These are phyloP conservation scores for Poeciliopsis prolifica DNA, from an alignment of 2,113 vertebrate genomes.

Conservation along the genomic window DNA sequence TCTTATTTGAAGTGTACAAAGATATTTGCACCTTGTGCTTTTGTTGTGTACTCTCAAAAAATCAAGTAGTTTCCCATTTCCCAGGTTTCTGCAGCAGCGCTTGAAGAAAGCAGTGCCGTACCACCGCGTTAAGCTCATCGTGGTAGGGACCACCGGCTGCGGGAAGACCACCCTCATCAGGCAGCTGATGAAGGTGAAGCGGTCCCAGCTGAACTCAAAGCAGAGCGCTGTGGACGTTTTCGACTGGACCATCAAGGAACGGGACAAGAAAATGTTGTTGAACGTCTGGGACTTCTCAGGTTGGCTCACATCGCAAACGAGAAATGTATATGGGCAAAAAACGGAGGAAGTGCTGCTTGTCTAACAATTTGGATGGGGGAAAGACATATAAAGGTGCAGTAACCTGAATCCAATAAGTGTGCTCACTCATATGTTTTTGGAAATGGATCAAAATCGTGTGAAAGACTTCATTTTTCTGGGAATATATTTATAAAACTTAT, in stretches of 20 bases:
- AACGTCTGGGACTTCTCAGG: constrained; percentile 98
- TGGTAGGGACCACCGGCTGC: constrained; percentile 90
- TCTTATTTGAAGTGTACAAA: no score
- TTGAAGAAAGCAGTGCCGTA: constrained; percentile 96
- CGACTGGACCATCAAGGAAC: constrained; percentile 88
- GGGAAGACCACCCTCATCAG: constrained; percentile 92
- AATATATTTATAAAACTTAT: neutral
- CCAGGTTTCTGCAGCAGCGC: constrained; percentile 94
- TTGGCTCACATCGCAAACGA: constrained; percentile 42
- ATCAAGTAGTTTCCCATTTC: neutral
- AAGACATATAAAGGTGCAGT: no score
- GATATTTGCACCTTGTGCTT: no score
- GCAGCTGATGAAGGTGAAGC: constrained; percentile 89
- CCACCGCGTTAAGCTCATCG: constrained; percentile 93
- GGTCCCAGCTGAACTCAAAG: constrained; percentile 67
- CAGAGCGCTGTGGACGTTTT: constrained; percentile 82
- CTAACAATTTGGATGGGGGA: no score
- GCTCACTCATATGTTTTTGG: no score
- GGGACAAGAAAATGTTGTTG: constrained; percentile 86
- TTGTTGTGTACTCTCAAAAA: no score
- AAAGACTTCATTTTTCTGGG: neutral
- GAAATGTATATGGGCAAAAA: neutral
- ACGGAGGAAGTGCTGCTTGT: neutral
- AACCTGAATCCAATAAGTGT: no score
- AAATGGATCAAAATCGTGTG: no score